A percentile compares a stretch with the other conserved stretches of the same genome.
These are phyloP conservation scores for Lithophane leautieri DNA, from an alignment of 2,888 invertebrate genomes.

Conservation along the genomic window DNA sequence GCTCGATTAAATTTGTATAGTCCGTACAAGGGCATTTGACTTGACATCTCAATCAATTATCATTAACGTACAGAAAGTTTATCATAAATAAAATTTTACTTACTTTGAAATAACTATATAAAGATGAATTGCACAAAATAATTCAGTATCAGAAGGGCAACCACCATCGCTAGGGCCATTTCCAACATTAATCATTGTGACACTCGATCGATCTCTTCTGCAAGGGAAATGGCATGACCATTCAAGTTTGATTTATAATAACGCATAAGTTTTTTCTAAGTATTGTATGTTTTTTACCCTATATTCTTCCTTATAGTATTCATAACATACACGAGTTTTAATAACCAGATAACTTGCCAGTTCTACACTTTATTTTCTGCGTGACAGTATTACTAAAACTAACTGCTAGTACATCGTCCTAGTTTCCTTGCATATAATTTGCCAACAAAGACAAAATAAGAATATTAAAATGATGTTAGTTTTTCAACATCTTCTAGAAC, in stretches of 20 bases:
- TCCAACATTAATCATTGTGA: slow-evolving; percentile 43
- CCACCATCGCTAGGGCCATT: slow-evolving; percentile 11
- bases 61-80: no score
- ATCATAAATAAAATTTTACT: neutral
- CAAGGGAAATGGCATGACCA: slow-evolving; percentile 32
- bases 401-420: slow-evolving; percentile 67
- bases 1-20: neutral
- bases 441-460: slow-evolving; percentile 46
- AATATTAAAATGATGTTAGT: slow-evolving; percentile 52
- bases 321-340: neutral
- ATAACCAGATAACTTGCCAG: neutral
- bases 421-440: slow-evolving; percentile 68
- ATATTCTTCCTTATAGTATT: neutral
- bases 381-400: slow-evolving; percentile 60
- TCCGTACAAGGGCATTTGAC: neutral
- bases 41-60: neutral
- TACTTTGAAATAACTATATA: neutral
- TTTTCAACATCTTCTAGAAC: slow-evolving; percentile 58
- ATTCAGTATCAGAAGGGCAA: slow-evolving; percentile 7
- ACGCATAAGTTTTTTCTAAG: slow-evolving; percentile 21
- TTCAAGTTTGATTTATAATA: slow-evolving; percentile 8
- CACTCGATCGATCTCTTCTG: slow-evolving; percentile 34
- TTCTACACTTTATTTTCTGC: slow-evolving; percentile 23
- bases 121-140: slow-evolving; percentile 8
- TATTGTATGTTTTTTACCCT: neutral